A percentile compares a stretch with the other conserved stretches of the same genome.
Conservation (phyloP, 1,140 invertebrate species). For the Papilio polyxenes region DNA sequence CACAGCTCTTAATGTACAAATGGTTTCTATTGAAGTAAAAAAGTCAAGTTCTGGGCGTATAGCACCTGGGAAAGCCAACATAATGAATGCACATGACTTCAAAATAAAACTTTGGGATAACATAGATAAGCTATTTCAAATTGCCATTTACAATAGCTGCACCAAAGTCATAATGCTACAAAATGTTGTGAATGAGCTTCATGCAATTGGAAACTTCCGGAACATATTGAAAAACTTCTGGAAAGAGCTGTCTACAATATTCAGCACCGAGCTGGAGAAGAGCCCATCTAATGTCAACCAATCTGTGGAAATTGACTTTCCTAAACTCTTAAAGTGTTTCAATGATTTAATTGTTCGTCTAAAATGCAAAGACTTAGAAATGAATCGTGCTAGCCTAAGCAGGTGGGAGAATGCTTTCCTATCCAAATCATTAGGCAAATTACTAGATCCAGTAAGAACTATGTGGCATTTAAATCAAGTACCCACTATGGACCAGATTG, state of each 20-base stretch:
- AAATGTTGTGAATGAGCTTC: slow-evolving; percentile 78
- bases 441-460: slow-evolving; percentile 92
- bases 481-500: slow-evolving; percentile 75
- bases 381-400: slow-evolving; percentile 80
- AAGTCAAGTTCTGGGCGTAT: slow-evolving; percentile 65
- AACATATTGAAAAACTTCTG: slow-evolving; percentile 81
- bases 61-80: slow-evolving; percentile 75
- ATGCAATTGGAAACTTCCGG: slow-evolving; percentile 78
- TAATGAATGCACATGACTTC: slow-evolving; percentile 77
- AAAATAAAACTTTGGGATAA: slow-evolving; percentile 79
- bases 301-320: slow-evolving; percentile 93
- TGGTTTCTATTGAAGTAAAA: slow-evolving; percentile 70
- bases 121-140: slow-evolving; percentile 75
- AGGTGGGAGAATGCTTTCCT: slow-evolving; percentile 94
- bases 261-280: slow-evolving; percentile 80
- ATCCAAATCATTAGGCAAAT: slow-evolving; percentile 89
- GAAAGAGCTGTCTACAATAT: slow-evolving; percentile 74
- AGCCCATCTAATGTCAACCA: slow-evolving; percentile 89
- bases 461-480: slow-evolving; percentile 84
- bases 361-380: slow-evolving; percentile 80
- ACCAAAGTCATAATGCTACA: slow-evolving; percentile 81
- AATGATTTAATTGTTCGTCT: slow-evolving; percentile 80
- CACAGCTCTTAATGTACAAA: slow-evolving; percentile 70
- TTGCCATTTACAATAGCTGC: slow-evolving; percentile 70
- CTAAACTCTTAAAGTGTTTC: slow-evolving; percentile 87